Percentiles rank a stretch among this genome's conserved stretches.
phyloP scores from a whole-genome alignment of 1,140 invertebrate species.

The Tetragonula clypearis region DNA sequence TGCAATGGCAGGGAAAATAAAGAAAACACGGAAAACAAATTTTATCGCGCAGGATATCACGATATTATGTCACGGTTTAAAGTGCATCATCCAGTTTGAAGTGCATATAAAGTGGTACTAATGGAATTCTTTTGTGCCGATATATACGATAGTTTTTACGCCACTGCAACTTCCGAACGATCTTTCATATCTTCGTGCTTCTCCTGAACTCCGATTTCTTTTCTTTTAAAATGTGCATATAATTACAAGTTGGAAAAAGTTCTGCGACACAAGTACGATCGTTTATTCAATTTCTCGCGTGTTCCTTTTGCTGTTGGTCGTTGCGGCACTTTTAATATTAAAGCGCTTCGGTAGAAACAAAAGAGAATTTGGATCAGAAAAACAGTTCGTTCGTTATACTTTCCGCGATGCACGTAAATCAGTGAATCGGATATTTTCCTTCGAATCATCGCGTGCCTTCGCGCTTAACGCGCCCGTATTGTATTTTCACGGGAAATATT shows the following conservation, averaged over 20 bases:
- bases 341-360: slow-evolving; percentile 6
- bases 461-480: background rate
- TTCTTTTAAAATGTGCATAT: slow-evolving; percentile 33
- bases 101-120: slow-evolving; percentile 1
- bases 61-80: slow-evolving; percentile 20
- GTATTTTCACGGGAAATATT: background rate
- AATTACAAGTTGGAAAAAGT: slow-evolving; percentile 5
- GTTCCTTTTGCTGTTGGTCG: background rate
- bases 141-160: slow-evolving; percentile 36
- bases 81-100: background rate
- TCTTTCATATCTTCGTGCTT: background rate
- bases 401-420: background rate
- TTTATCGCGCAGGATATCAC: background rate
- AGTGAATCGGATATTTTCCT: slow-evolving; percentile 26
- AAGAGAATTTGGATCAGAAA: slow-evolving; percentile 18
- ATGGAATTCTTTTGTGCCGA: slow-evolving; percentile 20
- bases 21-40: slow-evolving; percentile 1
- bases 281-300: slow-evolving; percentile 14
- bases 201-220: background rate
- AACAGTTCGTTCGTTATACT: background rate
- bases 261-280: background rate
- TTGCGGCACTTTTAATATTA: slow-evolving; percentile 19
- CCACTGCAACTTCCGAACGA: background rate
- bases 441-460: background rate
- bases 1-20: background rate